Evolutionary conservation across 1,140 invertebrate genomes (phyloP).

Genomic region (Globodera rostochiensis): DNA sequence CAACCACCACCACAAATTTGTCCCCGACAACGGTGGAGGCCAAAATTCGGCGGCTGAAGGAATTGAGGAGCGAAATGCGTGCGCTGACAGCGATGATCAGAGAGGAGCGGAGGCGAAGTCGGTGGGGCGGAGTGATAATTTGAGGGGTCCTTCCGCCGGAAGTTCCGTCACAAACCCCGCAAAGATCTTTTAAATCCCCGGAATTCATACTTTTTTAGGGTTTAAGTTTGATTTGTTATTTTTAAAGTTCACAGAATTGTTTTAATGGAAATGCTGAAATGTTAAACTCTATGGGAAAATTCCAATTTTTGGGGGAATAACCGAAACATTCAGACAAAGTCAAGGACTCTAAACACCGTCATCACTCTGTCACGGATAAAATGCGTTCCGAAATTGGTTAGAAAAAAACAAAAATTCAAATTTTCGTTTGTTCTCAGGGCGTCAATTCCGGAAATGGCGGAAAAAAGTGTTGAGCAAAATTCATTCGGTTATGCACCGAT

Average conservation of each 20-base stretch:
- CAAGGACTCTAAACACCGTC: not conserved
- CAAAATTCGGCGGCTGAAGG: not conserved
- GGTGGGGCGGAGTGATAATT: too few species aligned
- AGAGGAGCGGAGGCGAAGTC: not conserved
- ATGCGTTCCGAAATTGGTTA: not conserved
- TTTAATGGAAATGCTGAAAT: too few species aligned
- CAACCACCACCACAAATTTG: not conserved
- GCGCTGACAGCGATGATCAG: not conserved
- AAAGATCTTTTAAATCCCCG: too few species aligned
- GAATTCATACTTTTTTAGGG: too few species aligned
- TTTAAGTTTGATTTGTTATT: too few species aligned
- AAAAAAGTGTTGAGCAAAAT: slow-evolving; percentile 5
- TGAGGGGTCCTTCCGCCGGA: too few species aligned
- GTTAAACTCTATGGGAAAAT: too few species aligned
- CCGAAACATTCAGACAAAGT: not conserved
- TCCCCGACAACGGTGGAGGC: not conserved
- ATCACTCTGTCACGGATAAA: not conserved
- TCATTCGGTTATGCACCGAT: not conserved
- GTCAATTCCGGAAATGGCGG: slow-evolving; percentile 8
- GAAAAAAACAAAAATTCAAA: not conserved
- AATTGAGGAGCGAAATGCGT: not conserved
- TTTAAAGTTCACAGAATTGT: too few species aligned
- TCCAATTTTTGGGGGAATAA: not conserved
- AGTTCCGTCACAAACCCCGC: not conserved
- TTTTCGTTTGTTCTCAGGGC: not conserved